Evolutionary conservation across 1,140 invertebrate species (phyloP), one percentile per base, ranked within the genome.

Genomic region (Orchesella cincta): DNA sequence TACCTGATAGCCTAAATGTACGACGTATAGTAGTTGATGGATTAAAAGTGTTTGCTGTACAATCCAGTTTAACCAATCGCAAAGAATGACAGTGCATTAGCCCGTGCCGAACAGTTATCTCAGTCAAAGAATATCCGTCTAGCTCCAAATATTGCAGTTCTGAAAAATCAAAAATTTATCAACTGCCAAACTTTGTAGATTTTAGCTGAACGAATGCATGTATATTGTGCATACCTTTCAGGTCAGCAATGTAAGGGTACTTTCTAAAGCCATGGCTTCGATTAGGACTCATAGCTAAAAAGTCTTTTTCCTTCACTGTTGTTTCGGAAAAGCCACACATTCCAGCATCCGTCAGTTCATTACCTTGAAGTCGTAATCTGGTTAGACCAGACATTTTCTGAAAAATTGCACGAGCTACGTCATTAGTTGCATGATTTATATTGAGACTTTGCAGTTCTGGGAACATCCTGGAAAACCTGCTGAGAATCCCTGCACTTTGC

Each of bases 151-250:
- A 67, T 31, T 67, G 26, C 1, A 67, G 62, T 5, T 29, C 62
- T 67, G n/a, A 3, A 33, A 31, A 67, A 31, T 18, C 8, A 33
- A 31, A 67, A n/a, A n/a, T n/a, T n/a, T n/a, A n/a, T n/a, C n/a
- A n/a, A n/a, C n/a, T n/a, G n/a, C n/a, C n/a, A n/a, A n/a, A n/a
- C n/a, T n/a, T n/a, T n/a, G n/a, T n/a, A n/a, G n/a, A 46, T 46
- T 20, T 12, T 8, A 46, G 39, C 20, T 46, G 20, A 46, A 12
- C 39, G 20, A 20, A 46, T 8, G 12, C 23, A 57, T 3, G 5
- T 26, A 57, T 57, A 18, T n/a, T 57, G 39, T 57, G 23, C 62
- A 31, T 67, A 67, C 62, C 62, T 67, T 67, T 67, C 5, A 67
- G 62, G 31, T 67, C 14, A 3, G 28, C 62, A 31, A 67, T 67